These are phyloP conservation scores for Synergus gifuensis DNA, from an alignment of 2,888 invertebrate genomes.

Conservation along the genomic window DNA sequence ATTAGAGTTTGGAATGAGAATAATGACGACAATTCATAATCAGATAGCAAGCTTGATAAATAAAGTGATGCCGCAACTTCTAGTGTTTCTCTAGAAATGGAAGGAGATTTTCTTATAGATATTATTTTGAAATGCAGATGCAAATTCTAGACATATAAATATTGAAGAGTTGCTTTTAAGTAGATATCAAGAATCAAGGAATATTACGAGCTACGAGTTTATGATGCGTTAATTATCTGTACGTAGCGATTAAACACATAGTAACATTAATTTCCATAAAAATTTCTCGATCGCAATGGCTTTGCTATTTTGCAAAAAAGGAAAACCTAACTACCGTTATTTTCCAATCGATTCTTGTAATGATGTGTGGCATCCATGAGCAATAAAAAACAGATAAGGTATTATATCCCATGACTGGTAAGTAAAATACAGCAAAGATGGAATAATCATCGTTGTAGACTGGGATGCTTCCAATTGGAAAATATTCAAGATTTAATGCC, in stretches of 20 bases:
- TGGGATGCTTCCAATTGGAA: too few relatives aligned
- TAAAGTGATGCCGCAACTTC: neutral
- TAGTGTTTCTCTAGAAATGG: neutral
- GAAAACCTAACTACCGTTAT: neutral
- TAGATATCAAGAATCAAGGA: neutral
- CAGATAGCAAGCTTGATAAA: conserved; percentile 9
- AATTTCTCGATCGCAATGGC: neutral
- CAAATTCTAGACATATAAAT: neutral
- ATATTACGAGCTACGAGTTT: neutral
- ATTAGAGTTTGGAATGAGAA: conserved; percentile 12
- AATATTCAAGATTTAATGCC: too few relatives aligned
- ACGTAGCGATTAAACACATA: neutral
- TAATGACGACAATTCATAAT: conserved; percentile 12
- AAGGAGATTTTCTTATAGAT: neutral
- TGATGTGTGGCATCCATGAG: neutral
- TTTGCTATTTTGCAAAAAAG: neutral
- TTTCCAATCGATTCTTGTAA: neutral
- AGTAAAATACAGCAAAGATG: conserved; percentile 5
- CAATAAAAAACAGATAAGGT: neutral
- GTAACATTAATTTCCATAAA: neutral
- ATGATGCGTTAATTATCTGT: neutral
- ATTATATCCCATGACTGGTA: neutral
- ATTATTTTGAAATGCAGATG: neutral
- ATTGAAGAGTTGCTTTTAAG: neutral
- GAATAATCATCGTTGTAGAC: neutral